Percentiles rank a stretch among this genome's conserved stretches.
Conservation (phyloP, 2,888 invertebrate species). For the Patella caerulea region DNA sequence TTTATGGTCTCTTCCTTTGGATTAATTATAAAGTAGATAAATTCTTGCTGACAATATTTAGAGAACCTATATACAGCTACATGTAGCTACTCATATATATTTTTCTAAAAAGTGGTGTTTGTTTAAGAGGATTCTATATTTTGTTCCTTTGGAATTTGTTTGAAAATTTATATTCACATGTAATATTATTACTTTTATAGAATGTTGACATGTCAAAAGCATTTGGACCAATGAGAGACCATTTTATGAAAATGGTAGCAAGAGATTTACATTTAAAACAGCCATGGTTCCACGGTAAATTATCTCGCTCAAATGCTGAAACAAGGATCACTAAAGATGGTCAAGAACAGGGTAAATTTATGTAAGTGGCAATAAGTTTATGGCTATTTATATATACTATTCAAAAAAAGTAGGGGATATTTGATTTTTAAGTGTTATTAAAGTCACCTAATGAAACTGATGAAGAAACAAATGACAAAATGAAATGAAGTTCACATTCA, state of each 20-base stretch:
- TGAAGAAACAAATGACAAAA: too few species aligned
- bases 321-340: slow-evolving; percentile 62
- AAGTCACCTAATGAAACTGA: too few species aligned
- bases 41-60: too few species aligned
- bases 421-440: too few species aligned
- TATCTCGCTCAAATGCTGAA: slow-evolving; percentile 70
- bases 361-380: slow-evolving; percentile 58
- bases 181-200: slow-evolving; percentile 35
- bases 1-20: too few species aligned
- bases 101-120: not conserved
- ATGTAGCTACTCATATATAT: not conserved
- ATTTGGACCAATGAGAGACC: slow-evolving; percentile 64
- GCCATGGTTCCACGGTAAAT: slow-evolving; percentile 72
- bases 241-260: slow-evolving; percentile 66
- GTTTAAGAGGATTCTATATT: too few species aligned
- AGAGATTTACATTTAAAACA: slow-evolving; percentile 71
- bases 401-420: too few species aligned
- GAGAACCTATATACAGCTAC: too few species aligned
- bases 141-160: too few species aligned
- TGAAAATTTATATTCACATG: not conserved
- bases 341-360: slow-evolving; percentile 71
- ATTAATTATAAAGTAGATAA: too few species aligned
- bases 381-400: too few species aligned
- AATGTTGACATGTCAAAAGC: slow-evolving; percentile 59
- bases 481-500: too few species aligned